These are phyloP conservation scores for Linnaemya tessellans DNA, from an alignment of 2,888 invertebrate species.

Conservation along the genomic window DNA sequence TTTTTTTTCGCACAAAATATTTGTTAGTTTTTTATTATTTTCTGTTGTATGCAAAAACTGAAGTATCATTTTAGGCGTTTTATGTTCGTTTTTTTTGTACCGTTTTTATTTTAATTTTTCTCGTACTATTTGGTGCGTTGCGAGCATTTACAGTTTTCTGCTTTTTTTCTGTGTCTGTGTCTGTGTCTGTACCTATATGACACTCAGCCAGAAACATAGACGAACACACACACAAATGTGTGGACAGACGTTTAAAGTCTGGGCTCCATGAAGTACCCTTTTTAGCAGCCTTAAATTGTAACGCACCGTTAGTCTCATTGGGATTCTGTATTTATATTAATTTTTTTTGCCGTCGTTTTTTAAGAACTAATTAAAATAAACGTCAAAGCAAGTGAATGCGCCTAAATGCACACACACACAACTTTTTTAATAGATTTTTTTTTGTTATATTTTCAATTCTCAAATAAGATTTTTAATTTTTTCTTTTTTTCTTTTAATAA, in stretches of 20 bases:
- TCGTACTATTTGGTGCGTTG: conserved; percentile 57
- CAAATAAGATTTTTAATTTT: conserved; percentile 54
- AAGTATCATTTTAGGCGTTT: conserved; percentile 72
- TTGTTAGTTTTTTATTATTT: conserved; percentile 55
- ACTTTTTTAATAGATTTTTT: conserved; percentile 66
- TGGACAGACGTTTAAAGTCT: conserved; percentile 42
- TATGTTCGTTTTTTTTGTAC: conserved; percentile 17
- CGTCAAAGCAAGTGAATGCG: conserved; percentile 74
- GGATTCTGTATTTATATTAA: conserved; percentile 59
- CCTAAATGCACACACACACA: conserved; percentile 74
- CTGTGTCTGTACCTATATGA: conserved; percentile 60
- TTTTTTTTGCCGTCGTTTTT: conserved; percentile 58
- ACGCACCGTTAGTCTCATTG: conserved; percentile 73
- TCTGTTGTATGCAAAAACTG: conserved; percentile 43
- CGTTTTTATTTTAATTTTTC: conserved; percentile 58
- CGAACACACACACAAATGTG: conserved; percentile 16
- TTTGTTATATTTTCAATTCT: conserved; percentile 35
- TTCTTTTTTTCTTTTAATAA: conserved; percentile 37
- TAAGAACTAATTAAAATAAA: conserved; percentile 77
- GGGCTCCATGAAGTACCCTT: conserved; percentile 28
- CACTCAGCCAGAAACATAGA: conserved; percentile 46
- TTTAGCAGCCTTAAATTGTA: conserved; percentile 68
- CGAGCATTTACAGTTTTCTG: conserved; percentile 63
- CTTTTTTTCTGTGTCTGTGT: conserved; percentile 5
- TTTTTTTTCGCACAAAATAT: conserved; percentile 56